These are phyloP conservation scores for Pelobates fuscus DNA, from an alignment of 2,113 vertebrate genomes.

Conservation along the genomic window DNA sequence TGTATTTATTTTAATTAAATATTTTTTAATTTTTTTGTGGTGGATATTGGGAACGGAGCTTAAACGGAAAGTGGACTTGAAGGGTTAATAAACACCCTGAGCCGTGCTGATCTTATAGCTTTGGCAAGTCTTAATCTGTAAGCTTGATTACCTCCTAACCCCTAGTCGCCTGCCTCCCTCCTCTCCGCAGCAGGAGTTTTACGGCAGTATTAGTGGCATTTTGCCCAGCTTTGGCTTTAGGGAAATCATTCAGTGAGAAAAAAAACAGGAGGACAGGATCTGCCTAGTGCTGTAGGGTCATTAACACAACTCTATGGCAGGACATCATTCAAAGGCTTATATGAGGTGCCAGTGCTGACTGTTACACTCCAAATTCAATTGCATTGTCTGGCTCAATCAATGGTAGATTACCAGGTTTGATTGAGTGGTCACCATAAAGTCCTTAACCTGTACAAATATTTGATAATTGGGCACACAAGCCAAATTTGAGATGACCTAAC, in stretches of 20 bases:
- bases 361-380: conserved; percentile 5
- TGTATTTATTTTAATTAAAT: no score
- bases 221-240: conserved; percentile 74
- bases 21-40: no score
- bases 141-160: conserved; percentile 81
- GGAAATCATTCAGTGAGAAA: conserved; percentile 73
- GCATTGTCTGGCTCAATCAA: neutral
- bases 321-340: conserved; percentile 38
- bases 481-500: no score
- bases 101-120: conserved; percentile 76
- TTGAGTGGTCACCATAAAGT: neutral
- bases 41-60: neutral
- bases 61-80: conserved; percentile 56
- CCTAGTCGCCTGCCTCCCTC: conserved; percentile 69
- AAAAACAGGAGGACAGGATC: conserved; percentile 68
- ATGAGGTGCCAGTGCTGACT: conserved; percentile 39
- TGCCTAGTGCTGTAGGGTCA: conserved; percentile 66
- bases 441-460: neutral
- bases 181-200: conserved; percentile 64
- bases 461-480: neutral
- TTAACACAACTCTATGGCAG: conserved; percentile 57
- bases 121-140: conserved; percentile 79
- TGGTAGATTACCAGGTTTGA: neutral
- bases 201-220: conserved; percentile 74
- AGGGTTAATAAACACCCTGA: conserved; percentile 75